Conservation (phyloP, 2,113 vertebrate species). For the Charadrius vociferus region DNA sequence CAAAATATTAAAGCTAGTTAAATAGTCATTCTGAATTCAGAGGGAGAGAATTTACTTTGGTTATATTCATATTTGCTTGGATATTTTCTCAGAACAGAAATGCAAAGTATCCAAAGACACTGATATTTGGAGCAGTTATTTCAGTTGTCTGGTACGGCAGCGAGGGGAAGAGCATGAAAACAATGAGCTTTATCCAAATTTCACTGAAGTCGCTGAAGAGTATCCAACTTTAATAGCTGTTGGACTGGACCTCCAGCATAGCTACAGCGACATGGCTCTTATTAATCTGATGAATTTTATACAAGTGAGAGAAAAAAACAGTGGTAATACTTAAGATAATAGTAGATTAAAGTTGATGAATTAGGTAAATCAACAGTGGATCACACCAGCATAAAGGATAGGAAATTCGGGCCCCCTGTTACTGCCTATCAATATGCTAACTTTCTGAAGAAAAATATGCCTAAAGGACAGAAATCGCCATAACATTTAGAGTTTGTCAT, state of each 20-base stretch:
- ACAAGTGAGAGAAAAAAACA: neutral
- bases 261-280: neutral
- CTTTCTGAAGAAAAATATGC: neutral
- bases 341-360: neutral
- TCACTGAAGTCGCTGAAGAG: neutral
- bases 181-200: conserved; percentile 31
- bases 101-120: conserved; percentile 41
- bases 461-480: neutral
- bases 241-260: neutral
- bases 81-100: conserved; percentile 57
- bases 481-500: neutral
- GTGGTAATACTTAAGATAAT: neutral
- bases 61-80: conserved; percentile 58
- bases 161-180: conserved; percentile 25
- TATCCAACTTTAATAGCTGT: neutral
- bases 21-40: conserved; percentile 52
- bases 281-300: neutral
- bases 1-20: conserved; percentile 59
- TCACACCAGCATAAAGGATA: neutral
- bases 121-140: conserved; percentile 60
- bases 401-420: neutral
- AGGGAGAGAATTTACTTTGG: conserved; percentile 55
- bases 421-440: neutral
- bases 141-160: neutral
- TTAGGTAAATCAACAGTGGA: neutral